phyloP scores from a whole-genome alignment of 1,140 invertebrate genomes.

The Spodoptera litura region DNA sequence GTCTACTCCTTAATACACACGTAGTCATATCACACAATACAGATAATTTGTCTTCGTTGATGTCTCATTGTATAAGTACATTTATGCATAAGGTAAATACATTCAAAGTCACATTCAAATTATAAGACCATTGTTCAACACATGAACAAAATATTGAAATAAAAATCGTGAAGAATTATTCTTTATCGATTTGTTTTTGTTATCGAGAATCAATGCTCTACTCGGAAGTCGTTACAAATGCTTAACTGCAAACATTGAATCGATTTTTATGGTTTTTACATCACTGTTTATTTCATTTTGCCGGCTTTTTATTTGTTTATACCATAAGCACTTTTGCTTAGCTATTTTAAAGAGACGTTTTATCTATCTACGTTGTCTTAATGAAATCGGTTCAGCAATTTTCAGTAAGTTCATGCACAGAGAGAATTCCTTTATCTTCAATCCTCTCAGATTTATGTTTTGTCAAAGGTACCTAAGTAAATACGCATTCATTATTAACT shows the following conservation, averaged over 20 bases:
- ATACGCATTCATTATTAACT: not conserved
- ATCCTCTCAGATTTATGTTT: not conserved
- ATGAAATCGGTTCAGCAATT: too few relatives aligned
- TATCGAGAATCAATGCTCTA: not conserved
- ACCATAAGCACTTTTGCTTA: not conserved
- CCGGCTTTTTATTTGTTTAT: too few relatives aligned
- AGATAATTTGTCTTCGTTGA: not conserved
- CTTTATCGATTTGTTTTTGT: conserved; percentile 3
- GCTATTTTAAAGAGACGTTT: not conserved
- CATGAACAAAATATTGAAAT: conserved; percentile 56
- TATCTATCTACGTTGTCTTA: too few relatives aligned
- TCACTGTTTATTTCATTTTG: not conserved
- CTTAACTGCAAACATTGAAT: conserved; percentile 4
- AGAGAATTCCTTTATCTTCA: not conserved
- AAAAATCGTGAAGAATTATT: conserved; percentile 41
- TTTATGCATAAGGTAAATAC: conserved; percentile 15
- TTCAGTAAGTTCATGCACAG: too few relatives aligned
- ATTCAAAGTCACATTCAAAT: conserved; percentile 26
- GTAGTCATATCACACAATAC: not conserved
- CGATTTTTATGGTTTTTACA: not conserved
- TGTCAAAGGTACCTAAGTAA: not conserved
- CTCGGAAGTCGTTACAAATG: not conserved
- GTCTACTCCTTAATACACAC: not conserved
- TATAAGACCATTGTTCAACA: conserved; percentile 41
- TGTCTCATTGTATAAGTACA: not conserved